Percentiles rank a stretch among this genome's conserved stretches.
Conservation (phyloP, 2,888 invertebrate species). For the Nomada goodeniana region DNA sequence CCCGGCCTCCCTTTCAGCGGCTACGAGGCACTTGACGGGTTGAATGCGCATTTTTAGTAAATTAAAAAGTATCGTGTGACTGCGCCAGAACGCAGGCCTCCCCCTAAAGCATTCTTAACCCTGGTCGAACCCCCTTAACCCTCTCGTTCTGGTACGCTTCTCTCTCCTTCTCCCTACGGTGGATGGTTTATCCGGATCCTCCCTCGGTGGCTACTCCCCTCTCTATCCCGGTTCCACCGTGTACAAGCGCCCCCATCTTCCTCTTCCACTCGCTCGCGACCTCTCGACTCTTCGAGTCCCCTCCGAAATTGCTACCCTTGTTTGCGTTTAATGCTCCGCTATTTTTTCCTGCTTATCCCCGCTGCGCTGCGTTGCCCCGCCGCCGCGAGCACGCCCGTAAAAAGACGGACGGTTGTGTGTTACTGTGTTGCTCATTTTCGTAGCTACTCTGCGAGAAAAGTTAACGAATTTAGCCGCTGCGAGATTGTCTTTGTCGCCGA, state of each 20-base stretch:
- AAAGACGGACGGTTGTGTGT: slow-evolving; percentile 54
- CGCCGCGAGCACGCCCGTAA: slow-evolving; percentile 52
- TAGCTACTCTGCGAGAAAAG: slow-evolving; percentile 36
- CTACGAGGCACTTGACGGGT: slow-evolving; percentile 75
- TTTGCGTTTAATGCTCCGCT: slow-evolving; percentile 82
- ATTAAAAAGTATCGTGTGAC: slow-evolving; percentile 84
- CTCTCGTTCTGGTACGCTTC: slow-evolving; percentile 66
- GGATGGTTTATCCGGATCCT: slow-evolving; percentile 43
- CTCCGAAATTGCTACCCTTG: slow-evolving; percentile 82
- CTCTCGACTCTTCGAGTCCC: slow-evolving; percentile 80
- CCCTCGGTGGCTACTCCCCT: slow-evolving; percentile 46
- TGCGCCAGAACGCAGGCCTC: slow-evolving; percentile 78
- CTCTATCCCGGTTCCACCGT: slow-evolving; percentile 52
- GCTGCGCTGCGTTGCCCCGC: slow-evolving; percentile 11
- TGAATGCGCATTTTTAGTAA: slow-evolving; percentile 84
- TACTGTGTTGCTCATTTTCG: slow-evolving; percentile 63
- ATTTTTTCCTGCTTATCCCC: slow-evolving; percentile 72
- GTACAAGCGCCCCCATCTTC: slow-evolving; percentile 50
- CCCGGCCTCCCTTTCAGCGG: slow-evolving; percentile 53
- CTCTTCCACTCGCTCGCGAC: slow-evolving; percentile 70
- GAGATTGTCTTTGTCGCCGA: slow-evolving; percentile 36
- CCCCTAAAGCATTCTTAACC: slow-evolving; percentile 81
- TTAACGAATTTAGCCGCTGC: slow-evolving; percentile 48
- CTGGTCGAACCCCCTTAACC: slow-evolving; percentile 73
- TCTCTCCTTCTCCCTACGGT: slow-evolving; percentile 69